Conservation (phyloP, 2,797 vertebrate genomes). For the Galagoides demidoff region DNA sequence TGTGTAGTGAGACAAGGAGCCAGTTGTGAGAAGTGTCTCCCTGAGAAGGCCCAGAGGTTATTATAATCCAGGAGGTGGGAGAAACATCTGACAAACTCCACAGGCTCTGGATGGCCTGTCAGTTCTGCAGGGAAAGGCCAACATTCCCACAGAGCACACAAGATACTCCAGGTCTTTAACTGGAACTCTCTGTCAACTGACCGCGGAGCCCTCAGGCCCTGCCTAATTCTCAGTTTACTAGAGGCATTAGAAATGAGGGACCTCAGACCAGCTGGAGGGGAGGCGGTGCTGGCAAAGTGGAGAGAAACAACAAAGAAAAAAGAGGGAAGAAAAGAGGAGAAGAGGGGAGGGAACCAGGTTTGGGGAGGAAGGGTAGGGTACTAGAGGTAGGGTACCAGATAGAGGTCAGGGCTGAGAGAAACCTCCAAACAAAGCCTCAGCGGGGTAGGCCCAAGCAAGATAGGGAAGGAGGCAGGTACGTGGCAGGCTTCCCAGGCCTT, state of each 20-base stretch:
- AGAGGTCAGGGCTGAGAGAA: not conserved
- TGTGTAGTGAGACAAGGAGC: not conserved
- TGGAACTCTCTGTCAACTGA: not conserved
- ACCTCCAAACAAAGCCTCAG: not conserved
- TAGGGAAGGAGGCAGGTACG: not conserved
- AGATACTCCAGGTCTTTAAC: not conserved
- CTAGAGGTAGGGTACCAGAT: not conserved
- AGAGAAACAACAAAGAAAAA: not conserved
- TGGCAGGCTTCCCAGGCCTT: not conserved
- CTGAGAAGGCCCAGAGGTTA: not conserved
- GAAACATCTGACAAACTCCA: not conserved
- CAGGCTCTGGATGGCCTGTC: not conserved
- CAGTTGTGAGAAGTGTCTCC: conserved; percentile 11
- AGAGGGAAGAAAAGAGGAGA: not conserved
- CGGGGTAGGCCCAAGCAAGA: not conserved
- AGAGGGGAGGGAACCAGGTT: not conserved
- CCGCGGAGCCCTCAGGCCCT: not conserved
- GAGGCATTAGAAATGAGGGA: not conserved
- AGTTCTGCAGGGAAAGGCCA: conserved; percentile 31
- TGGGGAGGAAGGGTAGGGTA: not conserved
- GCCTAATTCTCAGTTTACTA: not conserved
- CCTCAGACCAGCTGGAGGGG: not conserved
- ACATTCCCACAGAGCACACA: not conserved
- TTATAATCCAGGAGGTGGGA: not conserved
- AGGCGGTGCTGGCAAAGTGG: not conserved